Percentiles rank a stretch among this genome's conserved stretches.
These are phyloP conservation scores for Dipus sagitta DNA, from an alignment of 2,797 vertebrate species.

Conservation along the genomic window DNA sequence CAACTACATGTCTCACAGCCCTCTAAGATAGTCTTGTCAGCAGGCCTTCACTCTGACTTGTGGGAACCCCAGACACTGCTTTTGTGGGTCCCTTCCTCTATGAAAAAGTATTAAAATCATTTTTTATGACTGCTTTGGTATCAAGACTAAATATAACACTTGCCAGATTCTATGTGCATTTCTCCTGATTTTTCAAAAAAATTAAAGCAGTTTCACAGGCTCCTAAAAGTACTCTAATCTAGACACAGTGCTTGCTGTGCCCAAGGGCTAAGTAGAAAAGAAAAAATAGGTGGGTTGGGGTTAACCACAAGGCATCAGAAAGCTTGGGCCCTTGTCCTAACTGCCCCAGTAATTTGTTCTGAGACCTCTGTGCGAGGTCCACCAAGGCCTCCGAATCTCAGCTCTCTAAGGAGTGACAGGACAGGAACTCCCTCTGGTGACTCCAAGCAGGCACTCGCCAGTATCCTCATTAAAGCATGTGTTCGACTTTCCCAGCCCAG, in stretches of 20 bases:
- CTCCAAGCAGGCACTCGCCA: neutral
- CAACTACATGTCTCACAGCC: neutral
- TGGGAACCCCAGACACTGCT: neutral
- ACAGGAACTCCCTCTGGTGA: neutral
- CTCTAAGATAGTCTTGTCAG: neutral
- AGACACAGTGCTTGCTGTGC: neutral
- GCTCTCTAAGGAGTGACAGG: neutral
- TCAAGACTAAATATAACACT: constrained; percentile 50
- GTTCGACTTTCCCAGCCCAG: constrained; percentile 66
- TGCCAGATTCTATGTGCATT: neutral
- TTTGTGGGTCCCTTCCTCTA: constrained; percentile 56
- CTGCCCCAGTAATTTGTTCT: neutral
- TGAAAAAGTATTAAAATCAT: constrained; percentile 62
- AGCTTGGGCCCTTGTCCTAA: neutral
- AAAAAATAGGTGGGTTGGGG: neutral
- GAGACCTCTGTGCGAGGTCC: neutral
- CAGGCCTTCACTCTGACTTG: neutral
- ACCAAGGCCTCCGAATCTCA: neutral
- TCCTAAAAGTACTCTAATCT: neutral
- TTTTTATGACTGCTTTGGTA: constrained; percentile 48
- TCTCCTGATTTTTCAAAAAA: constrained; percentile 70
- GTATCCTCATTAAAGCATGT: neutral
- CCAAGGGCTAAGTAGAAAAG: neutral
- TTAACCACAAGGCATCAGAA: neutral
- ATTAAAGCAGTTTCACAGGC: constrained; percentile 41